These are phyloP conservation scores for Eulithis prunata DNA, from an alignment of 2,888 invertebrate species.

Conservation along the genomic window DNA sequence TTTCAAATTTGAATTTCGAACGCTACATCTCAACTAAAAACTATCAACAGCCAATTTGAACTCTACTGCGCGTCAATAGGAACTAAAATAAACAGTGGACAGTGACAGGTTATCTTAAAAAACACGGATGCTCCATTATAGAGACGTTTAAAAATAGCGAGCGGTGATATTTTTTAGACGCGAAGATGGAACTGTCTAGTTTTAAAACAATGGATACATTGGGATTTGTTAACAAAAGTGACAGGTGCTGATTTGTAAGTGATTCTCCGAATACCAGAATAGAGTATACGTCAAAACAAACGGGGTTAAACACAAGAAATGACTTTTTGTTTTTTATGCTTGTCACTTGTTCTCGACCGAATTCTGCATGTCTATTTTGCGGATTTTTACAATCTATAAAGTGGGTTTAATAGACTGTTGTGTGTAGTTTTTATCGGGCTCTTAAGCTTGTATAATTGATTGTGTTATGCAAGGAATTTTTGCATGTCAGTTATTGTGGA, in stretches of 20 bases:
- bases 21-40: constrained; percentile 38
- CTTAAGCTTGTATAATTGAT: constrained; percentile 36
- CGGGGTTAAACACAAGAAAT: constrained; percentile 59
- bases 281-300: constrained; percentile 73
- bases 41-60: constrained; percentile 38
- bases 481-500: constrained; percentile 29
- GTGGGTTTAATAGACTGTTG: constrained; percentile 49
- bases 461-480: constrained; percentile 33
- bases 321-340: constrained; percentile 57
- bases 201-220: constrained; percentile 74
- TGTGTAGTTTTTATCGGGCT: constrained; percentile 41
- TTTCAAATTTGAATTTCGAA: constrained; percentile 45
- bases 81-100: constrained; percentile 32
- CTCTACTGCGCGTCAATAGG: constrained; percentile 41
- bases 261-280: constrained; percentile 70
- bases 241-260: constrained; percentile 78
- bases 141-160: constrained; percentile 63
- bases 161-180: constrained; percentile 56
- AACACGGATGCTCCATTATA: constrained; percentile 53
- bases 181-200: constrained; percentile 71
- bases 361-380: constrained; percentile 50
- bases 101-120: constrained; percentile 53
- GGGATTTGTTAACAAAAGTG: constrained; percentile 68
- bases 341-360: constrained; percentile 26
- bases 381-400: constrained; percentile 63